Evolutionary conservation across 2,797 vertebrate genomes (phyloP).

Genomic region (Smutsia temminckii): DNA sequence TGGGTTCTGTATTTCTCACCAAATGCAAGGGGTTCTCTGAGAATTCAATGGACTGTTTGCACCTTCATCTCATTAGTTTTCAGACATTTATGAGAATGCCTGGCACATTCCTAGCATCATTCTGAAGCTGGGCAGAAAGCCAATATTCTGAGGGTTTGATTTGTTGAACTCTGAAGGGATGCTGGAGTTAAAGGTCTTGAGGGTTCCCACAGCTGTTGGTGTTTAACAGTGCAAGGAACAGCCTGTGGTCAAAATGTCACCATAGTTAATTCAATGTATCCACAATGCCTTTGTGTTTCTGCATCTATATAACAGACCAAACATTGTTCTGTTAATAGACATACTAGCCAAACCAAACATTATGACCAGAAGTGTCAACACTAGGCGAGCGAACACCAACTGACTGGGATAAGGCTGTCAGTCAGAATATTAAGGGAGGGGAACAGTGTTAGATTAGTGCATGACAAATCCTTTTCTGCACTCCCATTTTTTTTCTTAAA

Average conservation of each 20-base stretch:
- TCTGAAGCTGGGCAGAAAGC: background rate
- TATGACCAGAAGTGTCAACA: background rate
- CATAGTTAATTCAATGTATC: background rate
- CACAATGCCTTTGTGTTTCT: background rate
- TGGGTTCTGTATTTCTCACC: background rate
- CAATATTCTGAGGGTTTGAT: background rate
- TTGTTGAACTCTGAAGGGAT: background rate
- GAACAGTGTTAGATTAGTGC: background rate
- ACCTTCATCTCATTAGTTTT: background rate
- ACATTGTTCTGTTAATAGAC: background rate
- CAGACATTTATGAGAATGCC: background rate
- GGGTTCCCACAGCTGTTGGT: background rate
- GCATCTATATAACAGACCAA: background rate
- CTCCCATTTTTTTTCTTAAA: background rate
- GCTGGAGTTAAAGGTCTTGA: background rate
- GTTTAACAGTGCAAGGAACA: background rate
- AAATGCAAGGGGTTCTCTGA: background rate
- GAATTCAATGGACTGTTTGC: background rate
- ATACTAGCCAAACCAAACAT: background rate
- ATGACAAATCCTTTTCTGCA: background rate
- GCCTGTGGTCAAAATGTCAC: background rate
- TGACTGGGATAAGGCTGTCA: background rate
- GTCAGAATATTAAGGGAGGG: background rate
- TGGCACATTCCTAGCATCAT: background rate
- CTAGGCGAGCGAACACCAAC: background rate